Conservation (phyloP, 2,113 vertebrate genomes). For the Sarotherodon lohbergeri region DNA sequence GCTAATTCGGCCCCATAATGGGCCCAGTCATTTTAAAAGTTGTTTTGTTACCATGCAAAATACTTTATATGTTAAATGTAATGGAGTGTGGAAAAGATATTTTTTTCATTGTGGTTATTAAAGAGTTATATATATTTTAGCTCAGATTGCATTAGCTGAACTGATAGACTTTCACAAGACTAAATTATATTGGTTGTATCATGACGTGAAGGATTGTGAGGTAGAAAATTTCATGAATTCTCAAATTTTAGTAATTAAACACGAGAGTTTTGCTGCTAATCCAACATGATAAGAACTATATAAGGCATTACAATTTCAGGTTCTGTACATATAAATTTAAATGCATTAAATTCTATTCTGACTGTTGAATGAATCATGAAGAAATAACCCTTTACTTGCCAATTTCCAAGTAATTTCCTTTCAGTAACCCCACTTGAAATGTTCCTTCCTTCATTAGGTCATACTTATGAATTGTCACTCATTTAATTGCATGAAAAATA, state of each 20-base stretch:
- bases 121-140: neutral
- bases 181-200: neutral
- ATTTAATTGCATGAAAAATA: neutral
- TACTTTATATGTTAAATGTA: neutral
- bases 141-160: neutral
- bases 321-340: neutral
- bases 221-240: neutral
- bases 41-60: neutral
- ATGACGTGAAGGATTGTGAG: neutral
- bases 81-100: neutral
- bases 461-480: neutral
- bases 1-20: accelerated
- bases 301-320: neutral
- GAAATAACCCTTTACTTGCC: neutral
- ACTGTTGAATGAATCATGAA: neutral
- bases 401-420: neutral
- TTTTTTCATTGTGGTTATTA: neutral
- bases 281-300: neutral
- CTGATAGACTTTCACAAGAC: no score
- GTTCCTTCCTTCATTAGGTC: neutral
- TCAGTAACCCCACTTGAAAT: neutral
- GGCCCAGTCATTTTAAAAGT: neutral
- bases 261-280: accelerated
- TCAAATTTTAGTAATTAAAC: neutral
- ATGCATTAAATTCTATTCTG: neutral